Evolutionary conservation across 2,888 invertebrate genomes (phyloP), one percentile per base, ranked within the genome.

Genomic region (Atethmia centrago): DNA sequence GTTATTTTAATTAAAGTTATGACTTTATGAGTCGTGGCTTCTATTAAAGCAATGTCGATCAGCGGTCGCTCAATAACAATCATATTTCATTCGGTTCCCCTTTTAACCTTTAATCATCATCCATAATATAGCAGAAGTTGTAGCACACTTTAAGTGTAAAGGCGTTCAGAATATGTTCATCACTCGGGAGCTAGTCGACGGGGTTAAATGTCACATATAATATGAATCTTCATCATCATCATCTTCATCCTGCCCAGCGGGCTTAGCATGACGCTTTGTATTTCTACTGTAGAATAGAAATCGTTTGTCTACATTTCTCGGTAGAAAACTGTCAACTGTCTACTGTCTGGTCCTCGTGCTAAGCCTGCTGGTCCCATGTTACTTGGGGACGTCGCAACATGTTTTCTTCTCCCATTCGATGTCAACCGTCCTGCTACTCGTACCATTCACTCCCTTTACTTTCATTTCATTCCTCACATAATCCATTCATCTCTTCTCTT

Each of bases 21-120:
- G 28, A 42, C 9, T 70, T 14, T 47, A 42, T 8, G 14, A 19
- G 21, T 45, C 36, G 45, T 71, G 59, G 25, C 25, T 71, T 71
- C 21, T 53, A 8, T 45, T 25, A 61, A 45, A 59, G 21, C 25
- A 61, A 71, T 36, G 45, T 72, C 59, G 16, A 45, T 36, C 8
- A 7, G 25, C 51, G 45, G 59, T 53, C 36, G 36, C 25, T 31
- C 28, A n/a, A 25, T 28, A 69, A 71, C n/a, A 42, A 31, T 14
- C 9, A 16, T 47, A 49, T 63, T 49, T 16, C 28, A 31, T 47
- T 31, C 16, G 14, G 4, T 63, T 9, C 21, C 8, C 7, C 21
- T 14, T 45, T 25, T 28, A 28, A 28, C 25, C 25, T 42, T 25
- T 62, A 45, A 25, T 61, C 7, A 45, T 25, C 12, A 45, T 8